Evolutionary conservation across 2,797 vertebrate species (phyloP).

Genomic region (Pseudopleuronectes americanus): DNA sequence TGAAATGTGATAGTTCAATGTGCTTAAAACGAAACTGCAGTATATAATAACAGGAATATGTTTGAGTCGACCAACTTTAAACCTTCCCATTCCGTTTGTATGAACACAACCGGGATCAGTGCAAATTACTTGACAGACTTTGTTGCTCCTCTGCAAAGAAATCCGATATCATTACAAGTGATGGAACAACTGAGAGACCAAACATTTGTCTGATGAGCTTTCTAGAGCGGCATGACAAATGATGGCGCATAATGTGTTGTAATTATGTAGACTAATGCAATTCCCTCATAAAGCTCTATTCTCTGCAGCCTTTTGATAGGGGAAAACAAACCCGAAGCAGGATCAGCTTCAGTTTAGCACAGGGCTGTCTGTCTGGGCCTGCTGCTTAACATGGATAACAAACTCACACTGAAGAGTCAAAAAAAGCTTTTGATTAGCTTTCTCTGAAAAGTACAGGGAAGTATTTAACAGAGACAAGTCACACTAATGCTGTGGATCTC

Average conservation of each 20-base stretch:
- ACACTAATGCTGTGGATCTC: too few species aligned
- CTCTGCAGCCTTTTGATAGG: constrained; percentile 71
- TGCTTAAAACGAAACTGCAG: too few species aligned
- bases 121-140: constrained; percentile 40
- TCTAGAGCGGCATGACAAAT: constrained; percentile 64
- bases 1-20: neutral
- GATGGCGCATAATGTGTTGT: constrained; percentile 71
- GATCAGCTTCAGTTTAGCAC: constrained; percentile 50
- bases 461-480: constrained; percentile 5
- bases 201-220: constrained; percentile 76
- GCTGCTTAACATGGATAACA: constrained; percentile 66
- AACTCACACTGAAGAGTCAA: constrained; percentile 17
- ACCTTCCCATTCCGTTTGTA: constrained; percentile 7
- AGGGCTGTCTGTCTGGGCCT: constrained; percentile 57
- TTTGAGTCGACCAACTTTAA: neutral
- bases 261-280: constrained; percentile 75
- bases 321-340: constrained; percentile 65
- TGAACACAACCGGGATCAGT: constrained; percentile 7
- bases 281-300: constrained; percentile 68
- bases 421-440: constrained; percentile 24
- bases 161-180: constrained; percentile 49
- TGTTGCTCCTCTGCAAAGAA: constrained; percentile 35
- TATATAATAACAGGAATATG: neutral
- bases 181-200: constrained; percentile 46
- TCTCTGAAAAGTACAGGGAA: constrained; percentile 16